Evolutionary conservation across 1,140 invertebrate genomes (phyloP).

Genomic region (Lysiphlebus fabarum): DNA sequence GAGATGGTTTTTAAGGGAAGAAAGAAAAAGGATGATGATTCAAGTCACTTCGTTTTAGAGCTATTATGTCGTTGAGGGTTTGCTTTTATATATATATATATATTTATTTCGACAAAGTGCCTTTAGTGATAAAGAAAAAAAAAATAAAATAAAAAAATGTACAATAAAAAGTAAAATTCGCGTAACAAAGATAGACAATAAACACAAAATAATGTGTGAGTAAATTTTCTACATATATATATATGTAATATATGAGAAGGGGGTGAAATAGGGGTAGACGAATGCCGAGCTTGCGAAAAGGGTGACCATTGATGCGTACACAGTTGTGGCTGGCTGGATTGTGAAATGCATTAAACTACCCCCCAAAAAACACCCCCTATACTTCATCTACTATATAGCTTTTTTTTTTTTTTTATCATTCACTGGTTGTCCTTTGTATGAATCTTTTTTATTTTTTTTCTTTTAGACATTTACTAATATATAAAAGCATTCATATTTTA

Average conservation of each 20-base stretch:
- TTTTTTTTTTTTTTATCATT: too few relatives aligned
- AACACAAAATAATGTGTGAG: too few relatives aligned
- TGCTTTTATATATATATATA: neutral
- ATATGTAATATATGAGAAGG: neutral
- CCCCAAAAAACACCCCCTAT: neutral
- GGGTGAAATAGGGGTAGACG: slow-evolving; percentile 16
- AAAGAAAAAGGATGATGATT: slow-evolving; percentile 3
- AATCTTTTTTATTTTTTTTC: too few relatives aligned
- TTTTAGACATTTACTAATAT: too few relatives aligned
- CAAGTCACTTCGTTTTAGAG: slow-evolving; percentile 43
- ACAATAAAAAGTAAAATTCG: slow-evolving; percentile 10
- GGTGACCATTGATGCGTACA: slow-evolving; percentile 54
- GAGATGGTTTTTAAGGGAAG: neutral
- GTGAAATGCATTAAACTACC: slow-evolving; percentile 53
- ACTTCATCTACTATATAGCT: neutral
- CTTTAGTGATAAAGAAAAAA: slow-evolving; percentile 9
- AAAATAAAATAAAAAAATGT: slow-evolving; percentile 11
- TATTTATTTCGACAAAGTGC: too few relatives aligned
- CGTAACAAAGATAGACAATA: slow-evolving; percentile 17
- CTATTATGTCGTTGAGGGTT: slow-evolving; percentile 42
- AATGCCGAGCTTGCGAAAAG: slow-evolving; percentile 55
- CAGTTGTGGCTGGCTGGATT: slow-evolving; percentile 40
- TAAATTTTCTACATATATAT: too few relatives aligned
- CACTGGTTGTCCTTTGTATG: too few relatives aligned
- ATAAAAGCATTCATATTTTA: too few relatives aligned